Evolutionary conservation across 2,113 vertebrate species (phyloP).

Genomic region (Rhegmatorhina hoffmannsi): DNA sequence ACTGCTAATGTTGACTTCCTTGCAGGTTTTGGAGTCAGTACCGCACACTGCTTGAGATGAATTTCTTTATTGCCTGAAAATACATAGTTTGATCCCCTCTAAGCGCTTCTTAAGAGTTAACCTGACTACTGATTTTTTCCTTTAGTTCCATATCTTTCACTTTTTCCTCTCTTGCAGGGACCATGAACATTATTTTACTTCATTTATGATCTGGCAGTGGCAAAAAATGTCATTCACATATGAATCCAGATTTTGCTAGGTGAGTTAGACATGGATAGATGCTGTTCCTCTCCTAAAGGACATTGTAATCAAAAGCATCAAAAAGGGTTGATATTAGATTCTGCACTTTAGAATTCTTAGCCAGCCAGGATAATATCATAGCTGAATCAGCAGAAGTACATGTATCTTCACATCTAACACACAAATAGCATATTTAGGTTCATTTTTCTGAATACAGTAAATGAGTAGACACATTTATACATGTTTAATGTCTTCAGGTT

Average conservation of each 20-base stretch:
- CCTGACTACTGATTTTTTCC: not conserved
- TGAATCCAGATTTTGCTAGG: not conserved
- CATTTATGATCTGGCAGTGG: not conserved
- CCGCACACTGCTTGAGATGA: not conserved
- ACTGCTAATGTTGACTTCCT: not conserved
- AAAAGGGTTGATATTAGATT: not conserved
- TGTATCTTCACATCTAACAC: not conserved
- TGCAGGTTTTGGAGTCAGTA: not conserved
- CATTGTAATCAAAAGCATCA: not conserved
- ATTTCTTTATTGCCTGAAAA: constrained; percentile 6
- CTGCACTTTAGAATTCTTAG: not conserved
- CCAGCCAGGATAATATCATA: not conserved
- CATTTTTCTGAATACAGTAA: not conserved
- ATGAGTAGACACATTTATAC: not conserved
- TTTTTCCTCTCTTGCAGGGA: not conserved
- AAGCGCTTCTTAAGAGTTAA: not conserved
- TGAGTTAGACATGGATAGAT: not conserved
- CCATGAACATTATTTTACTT: not conserved
- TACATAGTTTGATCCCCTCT: not conserved
- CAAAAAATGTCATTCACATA: not conserved
- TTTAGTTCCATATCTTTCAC: not conserved
- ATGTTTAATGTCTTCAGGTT: not conserved
- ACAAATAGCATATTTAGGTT: not conserved
- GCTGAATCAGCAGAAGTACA: not conserved
- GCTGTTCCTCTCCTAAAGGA: not conserved